phyloP scores from a whole-genome alignment of 53 echinoderm and acorn worm species.

The Echinometra lucunter region DNA sequence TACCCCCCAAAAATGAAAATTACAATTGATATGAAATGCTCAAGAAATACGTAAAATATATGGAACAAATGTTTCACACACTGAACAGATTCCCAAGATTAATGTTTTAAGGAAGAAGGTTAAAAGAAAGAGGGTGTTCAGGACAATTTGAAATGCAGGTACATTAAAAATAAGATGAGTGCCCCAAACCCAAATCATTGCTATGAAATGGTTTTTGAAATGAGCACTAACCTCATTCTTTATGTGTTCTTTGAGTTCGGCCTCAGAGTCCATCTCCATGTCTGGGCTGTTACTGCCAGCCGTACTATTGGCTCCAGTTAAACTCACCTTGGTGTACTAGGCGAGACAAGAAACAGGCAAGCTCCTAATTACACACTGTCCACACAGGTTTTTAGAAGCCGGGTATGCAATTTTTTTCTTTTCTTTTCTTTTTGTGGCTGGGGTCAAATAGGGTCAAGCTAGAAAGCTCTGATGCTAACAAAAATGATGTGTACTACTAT shows the following conservation, averaged over 20 bases:
- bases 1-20: too few species aligned
- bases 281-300: slow-evolving; percentile 64
- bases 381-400: slow-evolving; percentile 2
- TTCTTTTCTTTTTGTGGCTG: neutral
- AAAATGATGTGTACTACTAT: neutral
- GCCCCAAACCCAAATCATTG: neutral
- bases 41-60: neutral
- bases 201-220: neutral
- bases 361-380: slow-evolving; percentile 25
- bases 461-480: neutral
- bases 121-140: neutral
- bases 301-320: slow-evolving; percentile 18
- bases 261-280: slow-evolving; percentile 58
- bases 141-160: neutral
- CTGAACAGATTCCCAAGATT: neutral
- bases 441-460: neutral
- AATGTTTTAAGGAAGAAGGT: neutral
- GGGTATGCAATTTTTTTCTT: neutral
- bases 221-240: slow-evolving; percentile 65
- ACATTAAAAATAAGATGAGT: neutral
- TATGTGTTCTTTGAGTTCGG: slow-evolving; percentile 67
- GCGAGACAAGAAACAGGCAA: slow-evolving; percentile 52
- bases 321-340: slow-evolving; percentile 45
- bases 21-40: neutral
- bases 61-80: neutral